phyloP scores from a whole-genome alignment of 2,888 invertebrate species.

The Eudemis profundana region DNA sequence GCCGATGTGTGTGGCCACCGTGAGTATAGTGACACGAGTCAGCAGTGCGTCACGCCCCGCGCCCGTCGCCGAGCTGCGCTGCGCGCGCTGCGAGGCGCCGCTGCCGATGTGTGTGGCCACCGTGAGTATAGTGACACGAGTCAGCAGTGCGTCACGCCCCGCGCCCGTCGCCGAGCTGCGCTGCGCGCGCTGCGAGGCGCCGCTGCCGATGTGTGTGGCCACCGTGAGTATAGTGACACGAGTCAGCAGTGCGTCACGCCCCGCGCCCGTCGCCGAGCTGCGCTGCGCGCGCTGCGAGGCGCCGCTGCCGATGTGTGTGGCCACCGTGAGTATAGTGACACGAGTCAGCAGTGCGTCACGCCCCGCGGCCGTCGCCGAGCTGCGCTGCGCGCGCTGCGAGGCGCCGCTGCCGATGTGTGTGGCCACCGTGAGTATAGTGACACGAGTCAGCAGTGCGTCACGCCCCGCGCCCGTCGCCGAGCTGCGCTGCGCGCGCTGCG shows the following conservation, averaged over 20 bases:
- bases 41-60: background rate
- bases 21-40: background rate
- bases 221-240: constrained; percentile 79
- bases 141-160: no score
- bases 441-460: no score
- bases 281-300: no score
- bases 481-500: no score
- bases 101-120: constrained; percentile 83
- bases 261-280: constrained; percentile 78
- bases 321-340: no score
- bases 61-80: background rate
- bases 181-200: constrained; percentile 95
- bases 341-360: no score
- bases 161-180: constrained; percentile 88
- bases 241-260: no score
- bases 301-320: no score
- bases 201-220: constrained; percentile 97
- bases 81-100: background rate
- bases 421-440: constrained; percentile 80
- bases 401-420: no score
- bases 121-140: constrained; percentile 1
- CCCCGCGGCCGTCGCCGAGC: no score
- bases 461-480: no score
- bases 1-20: constrained; percentile 54
- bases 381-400: no score